phyloP scores from a whole-genome alignment of 1,140 invertebrate species.

The Zaprionus capensis region DNA sequence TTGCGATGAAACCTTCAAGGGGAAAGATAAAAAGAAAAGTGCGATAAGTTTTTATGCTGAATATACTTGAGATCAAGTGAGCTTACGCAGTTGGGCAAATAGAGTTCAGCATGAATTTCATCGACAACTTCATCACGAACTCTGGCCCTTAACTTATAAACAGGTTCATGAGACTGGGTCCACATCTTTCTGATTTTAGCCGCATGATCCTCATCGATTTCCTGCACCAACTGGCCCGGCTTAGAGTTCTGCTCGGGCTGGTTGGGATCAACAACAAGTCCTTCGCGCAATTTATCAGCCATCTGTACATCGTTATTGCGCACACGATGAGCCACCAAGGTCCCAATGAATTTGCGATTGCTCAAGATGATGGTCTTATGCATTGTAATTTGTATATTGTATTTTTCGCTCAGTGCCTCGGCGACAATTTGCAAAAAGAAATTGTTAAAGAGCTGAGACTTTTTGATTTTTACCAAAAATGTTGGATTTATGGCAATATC shows the following conservation, averaged over 20 bases:
- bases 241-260: not conserved
- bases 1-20: conserved; percentile 86
- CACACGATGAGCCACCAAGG: conserved; percentile 89
- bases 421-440: conserved; percentile 91
- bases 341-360: conserved; percentile 89
- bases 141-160: conserved; percentile 84
- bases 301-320: conserved; percentile 87
- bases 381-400: conserved; percentile 88
- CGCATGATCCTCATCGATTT: conserved; percentile 78
- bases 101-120: conserved; percentile 85
- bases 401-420: conserved; percentile 91
- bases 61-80: not conserved
- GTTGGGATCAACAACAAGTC: not conserved
- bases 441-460: conserved; percentile 88
- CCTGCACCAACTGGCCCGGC: conserved; percentile 54
- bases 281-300: conserved; percentile 65
- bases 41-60: not conserved
- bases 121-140: conserved; percentile 70
- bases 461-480: conserved; percentile 89
- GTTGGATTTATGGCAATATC: conserved; percentile 91
- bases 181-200: conserved; percentile 24
- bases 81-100: conserved; percentile 84
- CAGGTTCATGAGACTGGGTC: conserved; percentile 50
- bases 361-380: conserved; percentile 86
- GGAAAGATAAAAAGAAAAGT: conserved; percentile 37